Percentiles rank a stretch among this genome's conserved stretches.
Conservation (phyloP, 2,888 invertebrate species). For the Belgica antarctica region DNA sequence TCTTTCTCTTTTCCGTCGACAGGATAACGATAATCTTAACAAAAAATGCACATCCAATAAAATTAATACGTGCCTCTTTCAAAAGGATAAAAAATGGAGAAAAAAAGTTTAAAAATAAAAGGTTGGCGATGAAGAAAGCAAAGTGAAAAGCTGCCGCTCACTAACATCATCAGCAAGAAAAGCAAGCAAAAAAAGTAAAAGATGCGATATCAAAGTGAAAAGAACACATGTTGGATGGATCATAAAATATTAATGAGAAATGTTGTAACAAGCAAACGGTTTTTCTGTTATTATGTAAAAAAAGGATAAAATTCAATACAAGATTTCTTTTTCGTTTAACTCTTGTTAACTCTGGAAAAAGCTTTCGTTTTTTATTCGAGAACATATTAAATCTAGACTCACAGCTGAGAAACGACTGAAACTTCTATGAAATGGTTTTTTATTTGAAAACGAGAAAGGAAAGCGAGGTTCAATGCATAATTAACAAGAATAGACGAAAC, state of each 20-base stretch:
- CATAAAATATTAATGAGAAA: slow-evolving; percentile 38
- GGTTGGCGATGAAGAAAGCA: slow-evolving; percentile 26
- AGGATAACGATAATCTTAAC: slow-evolving; percentile 43
- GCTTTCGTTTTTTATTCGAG: slow-evolving; percentile 22
- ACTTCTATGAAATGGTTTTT: neutral
- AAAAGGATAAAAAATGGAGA: slow-evolving; percentile 33
- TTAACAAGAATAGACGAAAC: neutral
- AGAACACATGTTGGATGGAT: slow-evolving; percentile 35
- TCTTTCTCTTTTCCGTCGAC: neutral
- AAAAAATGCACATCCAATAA: slow-evolving; percentile 44
- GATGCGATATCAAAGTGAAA: slow-evolving; percentile 34
- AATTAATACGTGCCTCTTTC: slow-evolving; percentile 43
- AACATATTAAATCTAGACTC: neutral
- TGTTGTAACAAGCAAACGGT: slow-evolving; percentile 11
- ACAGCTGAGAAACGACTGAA: slow-evolving; percentile 29
- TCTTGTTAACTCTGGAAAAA: neutral
- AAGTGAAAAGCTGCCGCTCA: slow-evolving; percentile 37
- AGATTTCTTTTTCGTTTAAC: neutral
- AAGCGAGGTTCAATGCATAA: slow-evolving; percentile 17
- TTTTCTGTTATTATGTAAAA: slow-evolving; percentile 7
- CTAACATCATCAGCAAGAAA: neutral
- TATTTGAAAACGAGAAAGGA: neutral
- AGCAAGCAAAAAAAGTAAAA: slow-evolving; percentile 25
- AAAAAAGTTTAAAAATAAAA: slow-evolving; percentile 38
- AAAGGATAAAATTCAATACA: neutral